Percentiles rank a stretch among this genome's conserved stretches.
phyloP scores from a whole-genome alignment of 2,113 vertebrate genomes.

The Pachyramphus minor region DNA sequence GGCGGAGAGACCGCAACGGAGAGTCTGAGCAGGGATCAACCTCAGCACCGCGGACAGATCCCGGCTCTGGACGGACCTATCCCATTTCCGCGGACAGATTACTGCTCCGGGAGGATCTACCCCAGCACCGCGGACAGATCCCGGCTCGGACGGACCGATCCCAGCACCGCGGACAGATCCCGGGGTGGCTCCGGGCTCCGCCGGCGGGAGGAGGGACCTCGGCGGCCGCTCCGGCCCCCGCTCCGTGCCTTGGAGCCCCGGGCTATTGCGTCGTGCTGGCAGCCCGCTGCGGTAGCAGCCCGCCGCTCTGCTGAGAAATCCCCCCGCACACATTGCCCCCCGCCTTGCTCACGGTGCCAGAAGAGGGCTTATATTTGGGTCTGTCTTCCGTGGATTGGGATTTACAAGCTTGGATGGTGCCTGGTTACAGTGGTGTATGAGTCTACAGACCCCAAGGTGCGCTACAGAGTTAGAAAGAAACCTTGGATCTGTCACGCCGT shows the following conservation, averaged over 20 bases:
- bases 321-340: not conserved
- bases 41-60: not conserved
- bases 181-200: not conserved
- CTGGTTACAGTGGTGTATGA: not conserved
- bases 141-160: not conserved
- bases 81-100: not conserved
- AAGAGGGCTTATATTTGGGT: not conserved
- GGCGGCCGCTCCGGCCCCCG: not conserved
- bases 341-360: not conserved
- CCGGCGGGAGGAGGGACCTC: not conserved
- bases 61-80: not conserved
- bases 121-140: not conserved
- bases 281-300: not conserved
- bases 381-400: not conserved
- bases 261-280: not conserved
- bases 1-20: not conserved
- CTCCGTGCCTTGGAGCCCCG: not conserved
- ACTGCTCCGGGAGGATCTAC: not conserved
- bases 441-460: not conserved
- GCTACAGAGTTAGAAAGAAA: constrained; percentile 27
- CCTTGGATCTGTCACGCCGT: not conserved
- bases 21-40: not conserved
- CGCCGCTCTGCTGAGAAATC: not conserved
- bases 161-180: not conserved
- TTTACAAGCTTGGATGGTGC: not conserved